Evolutionary conservation across 2,797 vertebrate genomes (phyloP), one percentile per base, ranked within the genome.

Genomic region (Hoplostethus mediterraneus): DNA sequence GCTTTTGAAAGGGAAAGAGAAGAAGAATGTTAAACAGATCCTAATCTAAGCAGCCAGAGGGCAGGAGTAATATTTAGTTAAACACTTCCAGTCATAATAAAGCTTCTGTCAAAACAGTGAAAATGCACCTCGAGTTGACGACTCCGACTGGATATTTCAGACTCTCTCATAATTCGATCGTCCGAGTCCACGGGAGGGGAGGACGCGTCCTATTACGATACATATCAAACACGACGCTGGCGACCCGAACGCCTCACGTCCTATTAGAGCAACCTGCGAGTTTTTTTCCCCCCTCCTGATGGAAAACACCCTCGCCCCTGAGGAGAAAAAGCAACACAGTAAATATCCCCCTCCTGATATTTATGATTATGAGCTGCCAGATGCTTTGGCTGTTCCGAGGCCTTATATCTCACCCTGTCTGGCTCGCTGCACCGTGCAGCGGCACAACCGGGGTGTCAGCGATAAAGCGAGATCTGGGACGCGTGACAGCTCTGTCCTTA

Each of bases 31-130:
- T 83, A 73, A 86, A 84, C 73, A 75, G 87, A 93, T 88, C 64
- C 59, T 80, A 82, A 92, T 81, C 79, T 73, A 64, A 87, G 74
- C 58, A 86, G 84, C 84, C 82, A 83, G 78, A 75, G 66, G 87
- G 73, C 69, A 79, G 71, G 81, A 31, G 55, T 72, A 76, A 80
- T 82, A 82, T 88, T 87, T 78, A 76, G 75, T 84, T 87, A 88
- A 90, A 89, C 78, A 86, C 83, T 85, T 91, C 87, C 80, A 88
- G 80, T 86, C 87, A 82, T 80, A 84, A 89, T 85, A 84, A 80
- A 86, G 67, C 75, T 85, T 84, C 63, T 84, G 79, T 90, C 81
- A 87, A 85, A 87, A 36, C 62, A 67, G 73, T 77, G 81, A 88
- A 77, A 83, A 79, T 54, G 71, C 73, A 83, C 58, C 25, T 68